A percentile compares a stretch with the other conserved stretches of the same genome.
These are phyloP conservation scores for Heliangelus exortis DNA, from an alignment of 2,797 vertebrate species.

Conservation along the genomic window DNA sequence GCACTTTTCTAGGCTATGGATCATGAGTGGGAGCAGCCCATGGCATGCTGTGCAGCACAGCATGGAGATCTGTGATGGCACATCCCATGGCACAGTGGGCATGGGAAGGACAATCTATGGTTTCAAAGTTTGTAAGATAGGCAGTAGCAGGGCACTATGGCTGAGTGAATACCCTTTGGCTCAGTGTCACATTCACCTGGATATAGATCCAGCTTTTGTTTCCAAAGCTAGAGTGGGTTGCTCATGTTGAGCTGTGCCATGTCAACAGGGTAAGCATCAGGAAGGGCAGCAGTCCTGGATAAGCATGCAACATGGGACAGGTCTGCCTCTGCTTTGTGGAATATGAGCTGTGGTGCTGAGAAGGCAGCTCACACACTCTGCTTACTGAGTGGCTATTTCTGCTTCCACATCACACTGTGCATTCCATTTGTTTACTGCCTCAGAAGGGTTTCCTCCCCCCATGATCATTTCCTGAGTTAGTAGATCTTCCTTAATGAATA, in stretches of 20 bases:
- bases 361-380: not conserved
- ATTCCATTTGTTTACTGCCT: not conserved
- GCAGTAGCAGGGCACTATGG: not conserved
- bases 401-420: not conserved
- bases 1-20: not conserved
- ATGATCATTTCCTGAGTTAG: not conserved
- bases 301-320: not conserved
- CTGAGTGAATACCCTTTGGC: not conserved
- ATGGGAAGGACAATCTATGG: not conserved
- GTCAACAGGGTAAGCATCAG: not conserved
- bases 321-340: not conserved
- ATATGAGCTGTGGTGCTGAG: not conserved
- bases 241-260: not conserved
- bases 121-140: not conserved
- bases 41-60: not conserved
- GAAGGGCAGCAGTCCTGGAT: not conserved
- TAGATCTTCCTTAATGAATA: conserved; percentile 20
- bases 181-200: not conserved
- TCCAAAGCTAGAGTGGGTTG: not conserved
- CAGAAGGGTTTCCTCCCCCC: fast-evolving
- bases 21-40: not conserved
- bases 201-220: not conserved
- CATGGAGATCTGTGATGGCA: not conserved
- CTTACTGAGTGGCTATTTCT: not conserved
- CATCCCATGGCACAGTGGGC: not conserved